Conservation (phyloP, 1,140 invertebrate species). For the Platyscapa corneri region DNA sequence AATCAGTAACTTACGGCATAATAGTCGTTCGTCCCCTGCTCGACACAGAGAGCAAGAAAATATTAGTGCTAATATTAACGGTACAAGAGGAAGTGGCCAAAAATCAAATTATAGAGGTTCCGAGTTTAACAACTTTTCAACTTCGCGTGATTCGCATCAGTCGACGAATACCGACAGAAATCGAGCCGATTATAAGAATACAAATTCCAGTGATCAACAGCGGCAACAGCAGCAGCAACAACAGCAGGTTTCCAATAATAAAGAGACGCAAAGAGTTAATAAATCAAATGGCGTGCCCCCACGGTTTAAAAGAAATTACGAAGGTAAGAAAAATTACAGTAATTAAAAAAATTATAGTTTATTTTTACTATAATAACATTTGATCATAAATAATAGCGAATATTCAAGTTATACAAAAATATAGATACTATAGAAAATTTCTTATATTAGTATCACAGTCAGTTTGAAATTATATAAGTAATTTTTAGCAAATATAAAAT, state of each 20-base stretch:
- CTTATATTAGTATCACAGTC: conserved; percentile 49
- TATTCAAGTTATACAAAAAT: background rate
- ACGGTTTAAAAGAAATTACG: conserved; percentile 60
- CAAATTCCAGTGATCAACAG: conserved; percentile 41
- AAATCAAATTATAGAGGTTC: conserved; percentile 38
- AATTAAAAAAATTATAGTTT: conserved; percentile 33
- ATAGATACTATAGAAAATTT: conserved; percentile 26
- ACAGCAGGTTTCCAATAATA: conserved; percentile 45
- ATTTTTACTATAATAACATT: conserved; percentile 23
- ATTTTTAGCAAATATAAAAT: conserved; percentile 10
- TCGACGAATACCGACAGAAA: conserved; percentile 27
- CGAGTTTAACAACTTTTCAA: conserved; percentile 14
- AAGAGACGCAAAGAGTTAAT: conserved; percentile 37
- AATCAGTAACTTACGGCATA: conserved; percentile 16
- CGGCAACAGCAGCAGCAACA: conserved; percentile 42
- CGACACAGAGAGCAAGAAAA: conserved; percentile 37
- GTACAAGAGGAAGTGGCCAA: conserved; percentile 11
- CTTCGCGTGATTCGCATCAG: conserved; percentile 16
- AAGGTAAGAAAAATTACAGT: conserved; percentile 50
- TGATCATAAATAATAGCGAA: background rate
- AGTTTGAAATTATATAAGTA: background rate
- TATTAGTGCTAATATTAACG: conserved; percentile 20
- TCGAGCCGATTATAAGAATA: conserved; percentile 29
- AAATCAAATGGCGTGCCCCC: conserved; percentile 55
- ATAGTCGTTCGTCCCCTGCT: conserved; percentile 34